Conservation (phyloP, 2,888 invertebrate genomes). For the Amphipyra berbera region DNA sequence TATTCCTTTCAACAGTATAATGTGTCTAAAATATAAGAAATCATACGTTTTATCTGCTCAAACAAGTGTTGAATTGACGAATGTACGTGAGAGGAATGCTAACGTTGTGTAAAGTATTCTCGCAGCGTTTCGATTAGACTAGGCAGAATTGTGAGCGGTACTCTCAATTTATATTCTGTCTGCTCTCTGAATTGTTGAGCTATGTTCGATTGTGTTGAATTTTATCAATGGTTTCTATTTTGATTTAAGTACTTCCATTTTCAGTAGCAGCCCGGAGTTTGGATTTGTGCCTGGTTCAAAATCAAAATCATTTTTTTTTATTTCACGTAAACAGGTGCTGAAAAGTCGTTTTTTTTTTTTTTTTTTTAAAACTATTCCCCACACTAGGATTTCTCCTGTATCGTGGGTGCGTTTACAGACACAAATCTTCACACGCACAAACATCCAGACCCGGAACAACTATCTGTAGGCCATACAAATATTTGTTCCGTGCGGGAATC, state of each 20-base stretch:
- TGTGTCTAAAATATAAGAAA: conserved; percentile 47
- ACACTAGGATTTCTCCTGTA: too few species aligned
- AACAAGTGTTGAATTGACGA: conserved; percentile 63
- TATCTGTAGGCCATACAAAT: too few species aligned
- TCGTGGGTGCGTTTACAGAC: too few species aligned
- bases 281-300: too few species aligned
- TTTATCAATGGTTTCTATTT: conserved; percentile 47
- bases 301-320: too few species aligned
- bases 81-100: conserved; percentile 51
- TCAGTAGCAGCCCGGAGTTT: too few species aligned
- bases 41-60: conserved; percentile 58
- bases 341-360: too few species aligned
- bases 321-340: too few species aligned
- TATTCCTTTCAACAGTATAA: conserved; percentile 31
- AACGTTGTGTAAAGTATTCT: conserved; percentile 45
- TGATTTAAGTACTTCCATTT: conserved; percentile 23
- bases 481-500: too few species aligned
- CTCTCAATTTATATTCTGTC: conserved; percentile 51
- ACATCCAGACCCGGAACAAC: too few species aligned
- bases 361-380: too few species aligned
- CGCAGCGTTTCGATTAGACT: conserved; percentile 50
- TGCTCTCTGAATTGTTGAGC: conserved; percentile 49
- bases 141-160: conserved; percentile 46
- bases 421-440: too few species aligned
- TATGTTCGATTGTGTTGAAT: conserved; percentile 48